phyloP scores from a whole-genome alignment of 2,888 invertebrate genomes.

The Drosophila tripunctata region DNA sequence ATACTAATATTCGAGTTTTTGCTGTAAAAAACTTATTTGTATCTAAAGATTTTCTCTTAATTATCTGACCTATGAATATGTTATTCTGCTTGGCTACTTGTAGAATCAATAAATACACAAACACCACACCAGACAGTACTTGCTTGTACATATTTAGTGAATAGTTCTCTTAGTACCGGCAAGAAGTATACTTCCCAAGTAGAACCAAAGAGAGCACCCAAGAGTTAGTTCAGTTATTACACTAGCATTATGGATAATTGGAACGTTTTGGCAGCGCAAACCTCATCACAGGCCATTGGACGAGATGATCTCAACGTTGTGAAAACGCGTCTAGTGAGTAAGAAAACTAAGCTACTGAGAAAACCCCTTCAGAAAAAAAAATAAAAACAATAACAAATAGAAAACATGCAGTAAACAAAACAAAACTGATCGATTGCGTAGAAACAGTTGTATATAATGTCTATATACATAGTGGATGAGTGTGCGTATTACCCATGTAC shows the following conservation, averaged over 20 bases:
- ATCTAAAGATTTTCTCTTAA: too few species aligned
- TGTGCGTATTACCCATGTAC: constrained; percentile 13
- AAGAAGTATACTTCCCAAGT: constrained; percentile 5
- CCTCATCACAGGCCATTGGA: constrained; percentile 88
- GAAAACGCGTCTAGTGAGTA: constrained; percentile 83
- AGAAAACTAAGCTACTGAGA: background rate
- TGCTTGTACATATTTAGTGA: constrained; percentile 20
- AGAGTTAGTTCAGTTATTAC: constrained; percentile 23
- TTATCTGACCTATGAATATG: too few species aligned
- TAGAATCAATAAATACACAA: constrained; percentile 44
- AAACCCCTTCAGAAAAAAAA: constrained; percentile 4
- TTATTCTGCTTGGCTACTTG: constrained; percentile 43
- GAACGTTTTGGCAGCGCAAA: constrained; percentile 88
- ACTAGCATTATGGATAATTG: constrained; percentile 88
- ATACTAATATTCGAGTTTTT: too few species aligned
- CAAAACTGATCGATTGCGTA: constrained; percentile 56
- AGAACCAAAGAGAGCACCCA: constrained; percentile 21
- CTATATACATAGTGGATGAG: constrained; percentile 6
- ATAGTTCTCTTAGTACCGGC: constrained; percentile 34
- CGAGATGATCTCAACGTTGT: constrained; percentile 86
- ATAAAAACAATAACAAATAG: background rate
- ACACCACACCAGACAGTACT: constrained; percentile 28
- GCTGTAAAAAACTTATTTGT: too few species aligned
- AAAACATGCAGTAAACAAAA: constrained; percentile 61
- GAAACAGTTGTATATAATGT: constrained; percentile 3